Conservation (phyloP, 2,797 vertebrate species). For the Hapalemur alaotrensis region DNA sequence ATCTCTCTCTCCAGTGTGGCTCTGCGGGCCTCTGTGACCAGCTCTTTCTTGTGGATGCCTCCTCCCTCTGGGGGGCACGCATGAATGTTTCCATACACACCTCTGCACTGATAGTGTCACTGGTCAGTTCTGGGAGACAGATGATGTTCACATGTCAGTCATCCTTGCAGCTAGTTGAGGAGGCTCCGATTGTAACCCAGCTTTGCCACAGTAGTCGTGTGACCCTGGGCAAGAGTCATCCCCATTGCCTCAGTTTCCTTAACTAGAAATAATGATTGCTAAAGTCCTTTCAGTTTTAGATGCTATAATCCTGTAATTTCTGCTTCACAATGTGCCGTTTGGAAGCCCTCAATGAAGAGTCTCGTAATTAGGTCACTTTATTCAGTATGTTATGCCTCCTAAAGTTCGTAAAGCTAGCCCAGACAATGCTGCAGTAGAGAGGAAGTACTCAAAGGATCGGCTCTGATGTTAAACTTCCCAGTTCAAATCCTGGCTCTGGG, state of each 20-base stretch:
- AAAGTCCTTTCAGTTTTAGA: not conserved
- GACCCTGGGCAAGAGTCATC: not conserved
- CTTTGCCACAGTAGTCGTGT: not conserved
- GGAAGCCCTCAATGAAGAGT: not conserved
- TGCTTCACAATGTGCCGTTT: not conserved
- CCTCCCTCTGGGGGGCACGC: not conserved
- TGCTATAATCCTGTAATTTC: not conserved
- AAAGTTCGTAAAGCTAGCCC: not conserved
- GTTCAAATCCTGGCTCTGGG: not conserved
- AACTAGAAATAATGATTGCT: not conserved
- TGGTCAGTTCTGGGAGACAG: not conserved
- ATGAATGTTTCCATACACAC: not conserved
- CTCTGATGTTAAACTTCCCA: not conserved
- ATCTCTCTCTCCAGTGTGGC: not conserved
- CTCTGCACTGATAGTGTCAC: not conserved
- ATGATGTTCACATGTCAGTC: rapidly evolving
- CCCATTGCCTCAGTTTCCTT: not conserved
- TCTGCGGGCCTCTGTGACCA: not conserved
- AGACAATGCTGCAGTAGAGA: not conserved
- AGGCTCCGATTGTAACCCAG: not conserved
- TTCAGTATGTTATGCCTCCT: not conserved
- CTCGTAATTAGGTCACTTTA: not conserved
- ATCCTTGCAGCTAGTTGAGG: not conserved
- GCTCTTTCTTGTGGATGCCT: not conserved
- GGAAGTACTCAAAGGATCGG: not conserved